Base-by-base conservation (phyloP, 2,888 invertebrate species). In the Papilio elwesi region DNA sequence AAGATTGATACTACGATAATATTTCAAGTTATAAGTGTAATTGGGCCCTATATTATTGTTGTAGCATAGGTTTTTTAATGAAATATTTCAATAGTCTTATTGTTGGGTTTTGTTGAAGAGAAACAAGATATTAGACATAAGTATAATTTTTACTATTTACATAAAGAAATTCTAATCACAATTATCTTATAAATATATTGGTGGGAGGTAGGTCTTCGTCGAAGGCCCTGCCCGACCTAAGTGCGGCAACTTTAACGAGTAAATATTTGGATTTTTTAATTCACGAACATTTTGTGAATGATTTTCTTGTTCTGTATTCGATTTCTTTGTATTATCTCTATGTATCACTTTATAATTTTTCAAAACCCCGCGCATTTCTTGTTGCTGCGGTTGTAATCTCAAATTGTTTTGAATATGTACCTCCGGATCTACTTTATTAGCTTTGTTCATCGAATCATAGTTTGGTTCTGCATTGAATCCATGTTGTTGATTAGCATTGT, bases 341-440 rank as follows among this genome's bases (percentile, higher is more conserved):
- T 92, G 91, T 74, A 93, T 80, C 26, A 92, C 87, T 83, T 93
- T 93, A 74, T 93, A 93, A 78, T 92, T 93, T 82, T 90, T 93
- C 36, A 93, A 89, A 26, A 87, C 83, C 9, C 92, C 92, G 10
- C 85, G 83, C 63, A 91, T 78, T 80, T 91, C 91, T 71, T 88
- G 87, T 70, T 86, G 84, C 59, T 86, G 84, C 55, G 89, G 85
- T 67, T 80, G 79, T 78, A 83, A 79, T 68, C 81, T 83, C 66
- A 81, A 80, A 71, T 82, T 79, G 74, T 84, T 83, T n/a, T 75
- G 74, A 53, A 77, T 78, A 26, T 79, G 78, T 53, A 75, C 68
- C 51, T 75, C 48, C 48, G 59, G 16, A 12, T 83, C 80, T 51
- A 80, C 74, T 57, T 68, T 81, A 70, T 83, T 82, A 38, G 82